Percentiles rank a stretch among this genome's conserved stretches.
These are phyloP conservation scores for Aromia moschata DNA, from an alignment of 2,888 invertebrate species.

Conservation along the genomic window DNA sequence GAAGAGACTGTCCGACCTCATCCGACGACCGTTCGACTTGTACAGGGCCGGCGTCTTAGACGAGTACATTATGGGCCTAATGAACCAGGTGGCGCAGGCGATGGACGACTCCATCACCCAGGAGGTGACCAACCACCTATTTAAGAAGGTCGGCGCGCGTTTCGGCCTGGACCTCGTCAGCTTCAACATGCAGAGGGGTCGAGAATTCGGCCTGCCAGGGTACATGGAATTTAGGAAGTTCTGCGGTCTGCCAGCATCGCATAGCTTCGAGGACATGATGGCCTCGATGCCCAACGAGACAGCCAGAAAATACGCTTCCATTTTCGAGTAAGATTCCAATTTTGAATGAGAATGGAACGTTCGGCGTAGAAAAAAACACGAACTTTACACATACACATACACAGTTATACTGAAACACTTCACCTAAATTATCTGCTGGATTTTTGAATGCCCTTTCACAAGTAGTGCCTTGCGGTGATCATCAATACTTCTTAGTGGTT, in stretches of 20 bases:
- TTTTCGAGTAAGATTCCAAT: conserved; percentile 74
- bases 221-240: conserved; percentile 94
- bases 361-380: too few species aligned
- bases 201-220: conserved; percentile 90
- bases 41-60: conserved; percentile 91
- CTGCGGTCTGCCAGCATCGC: conserved; percentile 84
- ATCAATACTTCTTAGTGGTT: too few species aligned
- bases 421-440: too few species aligned
- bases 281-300: conserved; percentile 92
- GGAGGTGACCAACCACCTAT: conserved; percentile 90
- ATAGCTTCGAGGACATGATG: conserved; percentile 81
- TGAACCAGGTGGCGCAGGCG: conserved; percentile 94
- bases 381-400: too few species aligned
- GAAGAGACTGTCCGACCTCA: conserved; percentile 86
- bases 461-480: too few species aligned
- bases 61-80: conserved; percentile 91
- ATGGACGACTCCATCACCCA: conserved; percentile 94
- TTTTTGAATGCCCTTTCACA: too few species aligned
- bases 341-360: background rate
- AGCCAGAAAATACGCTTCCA: conserved; percentile 80
- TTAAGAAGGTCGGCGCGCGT: conserved; percentile 78
- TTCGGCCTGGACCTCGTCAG: conserved; percentile 92
- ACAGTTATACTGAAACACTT: too few species aligned
- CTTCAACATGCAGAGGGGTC: conserved; percentile 92
- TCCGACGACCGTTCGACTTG: conserved; percentile 88